Evolutionary conservation across 1,140 invertebrate species (phyloP).

Genomic region (Frieseomelitta varia): DNA sequence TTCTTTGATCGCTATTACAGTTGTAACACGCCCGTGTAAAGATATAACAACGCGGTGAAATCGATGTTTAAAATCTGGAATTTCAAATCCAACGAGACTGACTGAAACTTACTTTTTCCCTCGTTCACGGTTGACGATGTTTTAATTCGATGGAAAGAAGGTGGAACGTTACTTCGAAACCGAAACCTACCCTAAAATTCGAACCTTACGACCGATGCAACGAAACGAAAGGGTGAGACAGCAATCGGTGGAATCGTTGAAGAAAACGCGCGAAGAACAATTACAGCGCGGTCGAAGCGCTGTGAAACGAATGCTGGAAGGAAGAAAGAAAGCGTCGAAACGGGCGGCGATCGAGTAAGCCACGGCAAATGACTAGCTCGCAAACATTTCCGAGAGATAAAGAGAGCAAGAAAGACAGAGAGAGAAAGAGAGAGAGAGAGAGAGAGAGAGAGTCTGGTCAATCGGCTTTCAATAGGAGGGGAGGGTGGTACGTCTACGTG

Average conservation of each 20-base stretch:
- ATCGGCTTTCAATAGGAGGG: slow-evolving; percentile 59
- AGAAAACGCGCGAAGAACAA: background rate
- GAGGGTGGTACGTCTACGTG: slow-evolving; percentile 3
- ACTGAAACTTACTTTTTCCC: background rate
- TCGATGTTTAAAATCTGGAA: background rate
- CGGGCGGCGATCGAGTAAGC: background rate
- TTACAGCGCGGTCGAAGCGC: background rate
- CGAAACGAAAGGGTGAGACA: background rate
- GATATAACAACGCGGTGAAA: background rate
- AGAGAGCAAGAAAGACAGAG: background rate
- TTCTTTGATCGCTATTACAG: background rate
- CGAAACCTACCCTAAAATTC: too few species aligned
- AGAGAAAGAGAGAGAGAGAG: background rate
- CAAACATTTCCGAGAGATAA: slow-evolving; percentile 36
- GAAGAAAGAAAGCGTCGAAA: slow-evolving; percentile 4
- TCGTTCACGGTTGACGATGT: background rate
- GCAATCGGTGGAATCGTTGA: background rate
- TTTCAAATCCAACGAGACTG: background rate
- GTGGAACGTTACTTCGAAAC: too few species aligned
- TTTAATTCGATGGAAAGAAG: too few species aligned
- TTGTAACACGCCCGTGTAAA: too few species aligned
- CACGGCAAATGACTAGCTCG: slow-evolving; percentile 55
- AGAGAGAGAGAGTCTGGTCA: slow-evolving; percentile 12
- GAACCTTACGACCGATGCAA: too few species aligned
- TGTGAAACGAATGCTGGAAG: background rate